Conservation (phyloP, 2,113 vertebrate genomes). For the Columbina picui region DNA sequence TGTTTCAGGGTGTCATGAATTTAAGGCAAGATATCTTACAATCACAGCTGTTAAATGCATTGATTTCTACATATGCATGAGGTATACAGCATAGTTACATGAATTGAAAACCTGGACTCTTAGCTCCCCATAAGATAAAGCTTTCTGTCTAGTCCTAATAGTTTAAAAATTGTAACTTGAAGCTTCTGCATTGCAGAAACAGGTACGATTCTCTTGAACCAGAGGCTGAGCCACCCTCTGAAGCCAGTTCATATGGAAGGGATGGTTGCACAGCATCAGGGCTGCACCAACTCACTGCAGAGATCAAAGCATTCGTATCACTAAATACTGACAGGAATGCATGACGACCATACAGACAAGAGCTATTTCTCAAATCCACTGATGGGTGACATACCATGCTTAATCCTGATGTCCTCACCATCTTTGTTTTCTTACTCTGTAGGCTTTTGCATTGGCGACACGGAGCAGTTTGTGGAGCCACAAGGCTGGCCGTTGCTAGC, state of each 20-base stretch:
- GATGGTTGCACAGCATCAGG: background rate
- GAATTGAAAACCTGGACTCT: background rate
- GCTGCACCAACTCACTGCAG: background rate
- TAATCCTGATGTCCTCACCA: background rate
- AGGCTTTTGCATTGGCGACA: background rate
- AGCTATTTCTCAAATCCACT: background rate
- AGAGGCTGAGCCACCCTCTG: accelerated
- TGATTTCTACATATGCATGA: background rate
- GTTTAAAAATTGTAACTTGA: background rate
- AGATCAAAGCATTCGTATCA: background rate
- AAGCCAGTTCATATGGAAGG: background rate
- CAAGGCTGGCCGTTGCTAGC: background rate
- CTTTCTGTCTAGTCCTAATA: background rate
- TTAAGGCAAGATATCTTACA: background rate
- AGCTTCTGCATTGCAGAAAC: background rate
- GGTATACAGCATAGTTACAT: background rate
- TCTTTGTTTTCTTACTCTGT: background rate
- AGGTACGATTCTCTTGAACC: background rate
- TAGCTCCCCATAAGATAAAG: background rate
- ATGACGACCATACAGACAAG: background rate
- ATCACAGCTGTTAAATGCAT: background rate
- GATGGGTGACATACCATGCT: background rate
- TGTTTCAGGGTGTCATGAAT: background rate
- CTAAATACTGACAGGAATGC: background rate
- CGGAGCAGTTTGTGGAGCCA: background rate